Evolutionary conservation across 1,140 invertebrate species (phyloP), one percentile per base, ranked within the genome.

Genomic region (Drosophila pseudoobscura): DNA sequence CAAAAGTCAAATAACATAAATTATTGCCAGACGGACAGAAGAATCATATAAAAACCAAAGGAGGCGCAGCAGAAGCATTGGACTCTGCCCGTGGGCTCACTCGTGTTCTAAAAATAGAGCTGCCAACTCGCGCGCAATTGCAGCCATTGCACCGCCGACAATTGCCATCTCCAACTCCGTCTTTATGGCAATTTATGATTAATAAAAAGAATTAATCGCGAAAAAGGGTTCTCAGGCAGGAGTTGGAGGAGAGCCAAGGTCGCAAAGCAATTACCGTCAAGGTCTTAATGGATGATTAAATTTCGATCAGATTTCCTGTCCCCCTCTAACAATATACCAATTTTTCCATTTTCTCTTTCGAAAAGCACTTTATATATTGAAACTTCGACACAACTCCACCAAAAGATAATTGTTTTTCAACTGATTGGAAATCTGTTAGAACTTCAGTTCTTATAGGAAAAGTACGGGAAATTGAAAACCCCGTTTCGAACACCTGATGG

Each of bases 1-100:
- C 74, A 66, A 80, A 87, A 87, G 82, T 77, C 82, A 85, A 85
- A 85, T 85, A 85, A 87, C 82, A 85, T 87, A 85, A 85, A 85
- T 85, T 85, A 85, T 62, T 58, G 73, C 47, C 80, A 65, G 68
- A 56, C 78, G 65, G 60, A 79, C 64, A 53, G 56, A 54, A 64
- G 50, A 59, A 73, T 74, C 70, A 73, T 47, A 49, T 43, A 46
- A 29, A 51, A 35, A 44, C 26, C 29, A 43, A 63, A 52, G 44
- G 20, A 49, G 20, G 3, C 47, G 50, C 22, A 45, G n/a, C 49
- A 20, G 24, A 4, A 59, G 47, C 29, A 17, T 22, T 26, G 56
- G 56, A 43, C 11, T 13, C 63, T 35, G 65, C 24, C 50, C 15
- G 46, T 41, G 73, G 69, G 59, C 53, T 53, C 39, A n/a, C n/a